Base-by-base conservation (phyloP, 2,888 invertebrate species). In the Amblyjoppa fuscipennis region DNA sequence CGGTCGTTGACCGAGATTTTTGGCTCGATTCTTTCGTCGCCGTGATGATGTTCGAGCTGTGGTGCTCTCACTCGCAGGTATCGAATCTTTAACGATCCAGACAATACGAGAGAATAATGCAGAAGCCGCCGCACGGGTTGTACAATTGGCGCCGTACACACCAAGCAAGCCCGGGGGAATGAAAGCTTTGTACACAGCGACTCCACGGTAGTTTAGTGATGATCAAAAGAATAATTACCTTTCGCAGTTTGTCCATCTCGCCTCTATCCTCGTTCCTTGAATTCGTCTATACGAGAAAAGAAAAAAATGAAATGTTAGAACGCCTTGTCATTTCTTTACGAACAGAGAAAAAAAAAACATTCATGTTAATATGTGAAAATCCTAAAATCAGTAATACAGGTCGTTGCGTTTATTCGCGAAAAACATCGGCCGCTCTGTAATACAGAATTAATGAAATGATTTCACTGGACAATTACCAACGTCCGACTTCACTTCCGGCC, bases 231-330 rank as follows among this genome's bases (percentile, higher is more conserved):
- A 51, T 71, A 71, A 51, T 51, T 71, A 93, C 93, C 89, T 91
- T 93, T 80, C 92, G 92, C 9, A 93, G 90, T 78, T 90, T 91
- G 61, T 92, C 91, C 86, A 93, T 64, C 77, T 92, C 92, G 45
- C 84, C 88, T 45, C 78, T 71, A 31, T 91, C 90, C 71, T 84
- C 59, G 28, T 86, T 41, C 20, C 83, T 76, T 64, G 88, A 85
- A 5, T 84, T 59, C 64, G 28, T 66, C 92, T 92, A 81, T 75
- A 85, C 66, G 74, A 88, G 68, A 89, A 70, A 56, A 81, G 74
- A 64, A 78, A 49, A 2, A 66, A 45, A 56, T 13, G n/a, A 38
- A 68, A 51, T 16, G 34, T 75, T 64, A 75, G 20, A 66, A 68
- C 20, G 25, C 0, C 6, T 20, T 75, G n/a, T 28, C 3, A 11